phyloP scores from a whole-genome alignment of 1,140 invertebrate genomes.

The Leptinotarsa lineolata region DNA sequence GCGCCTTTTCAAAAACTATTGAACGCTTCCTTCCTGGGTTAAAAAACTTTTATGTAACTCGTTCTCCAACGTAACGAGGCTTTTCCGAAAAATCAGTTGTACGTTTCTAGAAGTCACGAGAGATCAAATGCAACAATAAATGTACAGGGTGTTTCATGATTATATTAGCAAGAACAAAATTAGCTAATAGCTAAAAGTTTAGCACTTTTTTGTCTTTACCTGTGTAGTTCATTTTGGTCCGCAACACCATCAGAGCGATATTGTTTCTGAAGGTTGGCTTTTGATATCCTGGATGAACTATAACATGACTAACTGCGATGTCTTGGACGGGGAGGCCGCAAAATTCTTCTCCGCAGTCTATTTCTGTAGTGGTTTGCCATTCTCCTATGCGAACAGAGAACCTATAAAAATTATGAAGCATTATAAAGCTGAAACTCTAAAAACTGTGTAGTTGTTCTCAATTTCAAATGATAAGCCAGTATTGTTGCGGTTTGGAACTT shows the following conservation, averaged over 20 bases:
- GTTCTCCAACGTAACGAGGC: too few species aligned
- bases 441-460: not conserved
- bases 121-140: too few species aligned
- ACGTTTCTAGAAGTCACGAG: too few species aligned
- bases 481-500: too few species aligned
- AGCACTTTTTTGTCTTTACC: constrained; percentile 55
- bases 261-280: constrained; percentile 70
- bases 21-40: not conserved
- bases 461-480: too few species aligned
- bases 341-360: constrained; percentile 70
- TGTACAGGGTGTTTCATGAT: too few species aligned
- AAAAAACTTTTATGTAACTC: not conserved
- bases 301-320: constrained; percentile 67
- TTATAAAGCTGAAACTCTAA: not conserved
- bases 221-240: constrained; percentile 68
- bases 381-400: constrained; percentile 69
- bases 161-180: too few species aligned
- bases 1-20: not conserved
- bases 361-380: constrained; percentile 64
- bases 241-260: constrained; percentile 68
- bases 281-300: constrained; percentile 71
- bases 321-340: constrained; percentile 68
- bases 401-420: constrained; percentile 46
- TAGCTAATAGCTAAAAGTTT: too few species aligned
- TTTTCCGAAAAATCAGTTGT: too few species aligned